These are phyloP conservation scores for Lanius ludovicianus DNA, from an alignment of 2,113 vertebrate genomes.

Conservation along the genomic window DNA sequence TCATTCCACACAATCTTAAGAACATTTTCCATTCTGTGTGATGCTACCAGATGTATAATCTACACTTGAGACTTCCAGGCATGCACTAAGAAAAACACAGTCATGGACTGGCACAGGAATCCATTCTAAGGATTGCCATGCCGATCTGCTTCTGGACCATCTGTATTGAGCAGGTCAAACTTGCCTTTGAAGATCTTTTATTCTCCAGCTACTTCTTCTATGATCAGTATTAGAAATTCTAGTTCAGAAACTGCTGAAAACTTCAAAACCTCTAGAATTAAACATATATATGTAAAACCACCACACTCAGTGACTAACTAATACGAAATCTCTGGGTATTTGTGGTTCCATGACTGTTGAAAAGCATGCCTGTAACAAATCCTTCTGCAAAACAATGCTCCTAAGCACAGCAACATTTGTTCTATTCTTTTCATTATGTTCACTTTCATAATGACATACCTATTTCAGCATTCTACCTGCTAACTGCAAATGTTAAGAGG, in stretches of 20 bases:
- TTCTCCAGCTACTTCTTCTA: background rate
- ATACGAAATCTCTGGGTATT: background rate
- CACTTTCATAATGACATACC: background rate
- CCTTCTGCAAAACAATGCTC: background rate
- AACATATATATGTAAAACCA: background rate
- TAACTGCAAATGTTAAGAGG: background rate
- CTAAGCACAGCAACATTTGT: background rate
- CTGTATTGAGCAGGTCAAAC: background rate
- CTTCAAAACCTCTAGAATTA: background rate
- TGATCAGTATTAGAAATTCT: background rate
- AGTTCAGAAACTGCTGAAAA: background rate
- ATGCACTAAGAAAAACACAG: background rate
- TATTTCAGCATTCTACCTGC: conserved; percentile 5
- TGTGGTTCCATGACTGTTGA: background rate
- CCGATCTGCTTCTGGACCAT: background rate
- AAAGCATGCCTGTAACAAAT: background rate
- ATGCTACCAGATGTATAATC: background rate
- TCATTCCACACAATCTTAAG: background rate
- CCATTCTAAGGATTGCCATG: background rate
- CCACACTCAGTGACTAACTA: background rate
- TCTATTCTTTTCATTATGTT: background rate
- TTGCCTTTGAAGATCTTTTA: background rate
- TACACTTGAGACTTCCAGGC: background rate
- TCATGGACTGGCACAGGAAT: background rate
- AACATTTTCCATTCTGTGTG: background rate